Evolutionary conservation across 35 echinoderm and acorn worm genomes (phyloP).

Genomic region (Stichopus chloronotus): DNA sequence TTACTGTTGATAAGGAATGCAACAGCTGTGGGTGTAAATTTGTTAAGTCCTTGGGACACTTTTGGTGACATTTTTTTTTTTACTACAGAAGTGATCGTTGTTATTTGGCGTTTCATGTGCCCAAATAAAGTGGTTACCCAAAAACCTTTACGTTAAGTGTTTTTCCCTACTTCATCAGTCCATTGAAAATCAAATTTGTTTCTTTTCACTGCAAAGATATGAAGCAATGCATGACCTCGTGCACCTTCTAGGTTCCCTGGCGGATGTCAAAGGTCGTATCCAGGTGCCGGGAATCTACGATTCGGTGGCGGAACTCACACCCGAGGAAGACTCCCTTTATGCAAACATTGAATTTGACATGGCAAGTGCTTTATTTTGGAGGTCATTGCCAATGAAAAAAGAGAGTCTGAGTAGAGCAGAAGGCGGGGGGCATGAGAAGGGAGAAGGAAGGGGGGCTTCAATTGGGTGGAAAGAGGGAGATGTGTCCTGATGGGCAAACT

Average conservation of each 20-base stretch:
- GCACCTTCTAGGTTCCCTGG: slow-evolving; percentile 71
- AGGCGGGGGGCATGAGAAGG: neutral
- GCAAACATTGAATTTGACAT: slow-evolving; percentile 84
- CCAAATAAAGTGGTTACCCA: too few relatives aligned
- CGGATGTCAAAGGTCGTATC: slow-evolving; percentile 88
- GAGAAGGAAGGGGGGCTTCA: neutral
- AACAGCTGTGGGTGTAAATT: too few relatives aligned
- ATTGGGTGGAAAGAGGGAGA: neutral
- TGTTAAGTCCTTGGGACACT: too few relatives aligned
- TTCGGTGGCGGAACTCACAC: slow-evolving; percentile 66
- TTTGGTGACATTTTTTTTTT: too few relatives aligned
- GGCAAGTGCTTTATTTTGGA: slow-evolving; percentile 56
- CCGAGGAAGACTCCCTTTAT: slow-evolving; percentile 82
- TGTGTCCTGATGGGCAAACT: neutral
- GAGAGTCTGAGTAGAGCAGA: neutral
- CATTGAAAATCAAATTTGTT: too few relatives aligned
- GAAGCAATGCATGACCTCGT: slow-evolving; percentile 92
- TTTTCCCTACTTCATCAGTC: too few relatives aligned
- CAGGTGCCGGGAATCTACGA: slow-evolving; percentile 83
- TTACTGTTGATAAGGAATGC: too few relatives aligned
- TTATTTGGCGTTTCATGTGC: too few relatives aligned
- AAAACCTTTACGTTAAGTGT: too few relatives aligned
- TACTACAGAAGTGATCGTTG: too few relatives aligned
- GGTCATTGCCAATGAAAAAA: neutral
- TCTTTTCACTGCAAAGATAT: slow-evolving; percentile 57